phyloP scores from a whole-genome alignment of 2,888 invertebrate species.

The Maniola hyperantus region DNA sequence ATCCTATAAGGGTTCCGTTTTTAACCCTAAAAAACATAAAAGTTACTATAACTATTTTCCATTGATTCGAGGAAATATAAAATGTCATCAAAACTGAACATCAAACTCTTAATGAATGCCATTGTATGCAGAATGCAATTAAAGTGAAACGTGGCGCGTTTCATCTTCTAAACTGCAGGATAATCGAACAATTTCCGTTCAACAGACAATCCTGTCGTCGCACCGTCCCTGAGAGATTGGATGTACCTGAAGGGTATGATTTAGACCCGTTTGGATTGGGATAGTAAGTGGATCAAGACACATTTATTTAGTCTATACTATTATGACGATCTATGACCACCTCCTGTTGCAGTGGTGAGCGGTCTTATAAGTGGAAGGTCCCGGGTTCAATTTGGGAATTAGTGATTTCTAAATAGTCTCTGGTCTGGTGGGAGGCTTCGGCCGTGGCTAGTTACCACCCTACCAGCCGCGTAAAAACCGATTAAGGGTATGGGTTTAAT shows the following conservation, averaged over 20 bases:
- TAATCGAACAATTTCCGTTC: slow-evolving; percentile 58
- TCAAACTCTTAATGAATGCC: background rate
- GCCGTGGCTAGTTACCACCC: too few relatives aligned
- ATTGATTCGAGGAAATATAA: background rate
- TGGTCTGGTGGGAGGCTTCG: too few relatives aligned
- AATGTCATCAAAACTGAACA: background rate
- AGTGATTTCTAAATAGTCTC: too few relatives aligned
- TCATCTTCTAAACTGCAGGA: slow-evolving; percentile 41
- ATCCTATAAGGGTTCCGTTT: too few relatives aligned
- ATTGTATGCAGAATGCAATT: slow-evolving; percentile 21
- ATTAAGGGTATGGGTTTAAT: too few relatives aligned
- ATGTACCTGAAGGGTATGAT: slow-evolving; percentile 46
- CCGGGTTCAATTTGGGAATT: too few relatives aligned
- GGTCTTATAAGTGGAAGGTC: too few relatives aligned
- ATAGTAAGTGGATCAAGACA: slow-evolving; percentile 11
- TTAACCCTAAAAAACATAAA: background rate
- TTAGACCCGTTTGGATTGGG: slow-evolving; percentile 45
- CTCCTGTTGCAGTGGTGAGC: too few relatives aligned
- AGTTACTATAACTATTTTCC: background rate
- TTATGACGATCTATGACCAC: too few relatives aligned
- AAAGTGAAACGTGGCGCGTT: slow-evolving; percentile 3
- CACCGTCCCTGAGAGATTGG: slow-evolving; percentile 59
- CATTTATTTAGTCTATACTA: background rate
- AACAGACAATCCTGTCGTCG: slow-evolving; percentile 52
- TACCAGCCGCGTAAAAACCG: too few relatives aligned